A percentile compares a stretch with the other conserved stretches of the same genome.
These are phyloP conservation scores for Enteromius afrohamiltoni DNA, from an alignment of 2,797 vertebrate genomes.

Conservation along the genomic window DNA sequence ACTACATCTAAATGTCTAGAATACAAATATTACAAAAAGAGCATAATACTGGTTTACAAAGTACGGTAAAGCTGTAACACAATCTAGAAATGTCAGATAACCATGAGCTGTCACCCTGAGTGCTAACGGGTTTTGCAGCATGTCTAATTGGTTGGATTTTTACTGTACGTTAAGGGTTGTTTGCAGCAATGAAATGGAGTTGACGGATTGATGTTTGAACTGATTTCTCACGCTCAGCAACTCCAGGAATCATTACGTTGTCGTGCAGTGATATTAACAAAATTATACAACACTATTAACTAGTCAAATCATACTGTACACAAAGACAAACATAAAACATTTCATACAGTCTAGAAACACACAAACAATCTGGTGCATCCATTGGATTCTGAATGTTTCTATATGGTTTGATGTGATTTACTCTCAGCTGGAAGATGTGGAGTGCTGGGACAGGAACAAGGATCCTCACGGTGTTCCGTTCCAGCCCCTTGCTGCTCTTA, in stretches of 20 bases:
- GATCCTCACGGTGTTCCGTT: slow-evolving; percentile 39
- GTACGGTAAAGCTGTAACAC: slow-evolving; percentile 32
- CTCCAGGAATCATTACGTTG: slow-evolving; percentile 65
- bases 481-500: slow-evolving; percentile 62
- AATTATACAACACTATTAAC: slow-evolving; percentile 58
- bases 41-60: slow-evolving; percentile 70
- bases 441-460: slow-evolving; percentile 54
- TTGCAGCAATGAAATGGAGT: slow-evolving; percentile 65
- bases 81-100: slow-evolving; percentile 21
- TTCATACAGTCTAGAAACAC: slow-evolving; percentile 31
- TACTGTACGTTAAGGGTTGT: slow-evolving; percentile 16
- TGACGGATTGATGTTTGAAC: background rate
- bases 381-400: slow-evolving; percentile 60
- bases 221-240: slow-evolving; percentile 40
- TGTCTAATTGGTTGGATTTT: slow-evolving; percentile 8
- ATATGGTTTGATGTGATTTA: slow-evolving; percentile 59
- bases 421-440: slow-evolving; percentile 50
- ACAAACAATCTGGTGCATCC: slow-evolving; percentile 29
- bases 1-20: slow-evolving; percentile 52
- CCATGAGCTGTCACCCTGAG: slow-evolving; percentile 31
- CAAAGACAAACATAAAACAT: slow-evolving; percentile 48
- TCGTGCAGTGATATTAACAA: slow-evolving; percentile 63
- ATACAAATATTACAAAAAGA: slow-evolving; percentile 65
- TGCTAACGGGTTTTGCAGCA: slow-evolving; percentile 6
- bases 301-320: slow-evolving; percentile 56